Evolutionary conservation across 2,113 vertebrate genomes (phyloP).

Genomic region (Gnathonemus echidnorhynchus): DNA sequence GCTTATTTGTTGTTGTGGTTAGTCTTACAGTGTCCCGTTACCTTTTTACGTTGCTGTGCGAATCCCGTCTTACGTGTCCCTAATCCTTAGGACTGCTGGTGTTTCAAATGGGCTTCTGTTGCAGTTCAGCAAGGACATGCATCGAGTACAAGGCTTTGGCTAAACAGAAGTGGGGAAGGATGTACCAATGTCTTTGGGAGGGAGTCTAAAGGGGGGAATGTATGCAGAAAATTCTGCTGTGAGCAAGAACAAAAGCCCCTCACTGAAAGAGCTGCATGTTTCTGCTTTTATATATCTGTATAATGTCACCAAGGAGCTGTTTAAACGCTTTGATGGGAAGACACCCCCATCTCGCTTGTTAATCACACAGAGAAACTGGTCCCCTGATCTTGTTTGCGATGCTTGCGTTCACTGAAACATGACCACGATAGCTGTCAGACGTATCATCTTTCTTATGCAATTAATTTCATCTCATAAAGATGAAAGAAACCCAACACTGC

Average conservation of each 20-base stretch:
- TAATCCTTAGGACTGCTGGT: neutral
- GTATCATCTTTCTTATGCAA: neutral
- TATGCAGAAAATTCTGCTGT: neutral
- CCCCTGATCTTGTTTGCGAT: neutral
- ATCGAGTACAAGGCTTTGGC: neutral
- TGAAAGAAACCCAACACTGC: neutral
- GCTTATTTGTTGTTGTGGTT: neutral
- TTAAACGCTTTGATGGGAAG: neutral
- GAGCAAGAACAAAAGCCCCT: neutral
- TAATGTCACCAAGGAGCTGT: neutral
- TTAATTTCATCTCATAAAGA: neutral
- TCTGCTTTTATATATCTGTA: neutral
- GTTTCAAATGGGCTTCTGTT: neutral
- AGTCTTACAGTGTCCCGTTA: too few species aligned
- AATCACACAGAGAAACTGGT: neutral
- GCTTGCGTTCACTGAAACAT: neutral
- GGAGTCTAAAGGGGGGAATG: neutral
- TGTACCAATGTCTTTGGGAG: neutral
- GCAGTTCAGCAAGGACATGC: neutral
- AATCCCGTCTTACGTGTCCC: too few species aligned
- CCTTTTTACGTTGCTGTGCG: too few species aligned
- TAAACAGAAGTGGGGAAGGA: neutral
- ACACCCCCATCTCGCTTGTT: neutral
- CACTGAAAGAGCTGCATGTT: neutral
- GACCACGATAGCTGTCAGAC: neutral